These are phyloP conservation scores for Lamellibrachia luymesi DNA, from an alignment of 1,140 invertebrate genomes.

Conservation along the genomic window DNA sequence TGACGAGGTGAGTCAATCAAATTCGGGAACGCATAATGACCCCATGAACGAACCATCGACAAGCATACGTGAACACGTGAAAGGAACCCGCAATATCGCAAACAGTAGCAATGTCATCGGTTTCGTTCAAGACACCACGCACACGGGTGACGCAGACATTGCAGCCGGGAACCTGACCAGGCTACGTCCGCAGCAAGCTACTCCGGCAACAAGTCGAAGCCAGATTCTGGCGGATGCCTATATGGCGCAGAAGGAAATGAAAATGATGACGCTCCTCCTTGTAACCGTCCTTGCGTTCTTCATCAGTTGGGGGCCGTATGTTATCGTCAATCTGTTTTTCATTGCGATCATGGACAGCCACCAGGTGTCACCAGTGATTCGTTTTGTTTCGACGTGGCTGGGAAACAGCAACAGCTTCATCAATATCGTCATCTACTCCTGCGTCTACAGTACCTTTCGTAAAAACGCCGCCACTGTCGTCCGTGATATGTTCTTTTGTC, in stretches of 20 bases:
- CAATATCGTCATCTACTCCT: constrained; percentile 35
- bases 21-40: not conserved
- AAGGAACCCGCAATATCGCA: not conserved
- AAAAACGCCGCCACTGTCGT: not conserved
- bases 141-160: not conserved
- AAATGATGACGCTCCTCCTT: constrained; percentile 29
- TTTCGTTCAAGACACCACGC: not conserved
- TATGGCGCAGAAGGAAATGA: constrained; percentile 2
- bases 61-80: not conserved
- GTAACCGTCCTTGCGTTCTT: constrained; percentile 29
- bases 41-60: not conserved
- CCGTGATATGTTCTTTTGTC: not conserved
- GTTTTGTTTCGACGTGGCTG: constrained; percentile 33
- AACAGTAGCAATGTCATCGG: not conserved
- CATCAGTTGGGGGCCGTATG: constrained; percentile 35
- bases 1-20: not conserved
- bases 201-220: not conserved
- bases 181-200: not conserved
- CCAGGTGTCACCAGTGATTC: constrained; percentile 14
- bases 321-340: not conserved
- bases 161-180: too few species aligned
- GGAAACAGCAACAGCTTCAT: constrained; percentile 36
- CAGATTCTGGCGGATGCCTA: not conserved
- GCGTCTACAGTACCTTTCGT: constrained; percentile 31
- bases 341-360: constrained; percentile 20